A percentile compares a stretch with the other conserved stretches of the same genome.
phyloP scores from a whole-genome alignment of 37 sponge, comb jelly and placozoan species.

The Ephydatia muelleri region DNA sequence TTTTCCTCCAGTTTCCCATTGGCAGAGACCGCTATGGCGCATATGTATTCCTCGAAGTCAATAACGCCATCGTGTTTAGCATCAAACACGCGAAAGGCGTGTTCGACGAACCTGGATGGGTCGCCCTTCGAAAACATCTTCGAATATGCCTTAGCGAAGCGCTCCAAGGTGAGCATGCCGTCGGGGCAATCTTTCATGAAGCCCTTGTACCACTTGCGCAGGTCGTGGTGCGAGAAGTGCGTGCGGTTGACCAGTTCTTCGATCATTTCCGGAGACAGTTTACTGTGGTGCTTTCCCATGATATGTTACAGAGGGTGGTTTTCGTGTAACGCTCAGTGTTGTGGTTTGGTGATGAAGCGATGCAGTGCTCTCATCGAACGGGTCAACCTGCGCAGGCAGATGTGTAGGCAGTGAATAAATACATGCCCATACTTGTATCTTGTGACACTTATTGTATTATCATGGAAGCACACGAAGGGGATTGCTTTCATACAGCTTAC shows the following conservation, averaged over 20 bases:
- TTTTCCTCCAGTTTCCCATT: background rate
- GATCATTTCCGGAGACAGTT: background rate
- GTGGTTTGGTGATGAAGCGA: no score
- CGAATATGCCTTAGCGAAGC: background rate
- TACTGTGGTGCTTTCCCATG: slow-evolving; percentile 7
- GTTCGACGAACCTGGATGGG: slow-evolving; percentile 2
- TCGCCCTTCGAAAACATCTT: slow-evolving; percentile 2
- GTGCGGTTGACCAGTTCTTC: background rate
- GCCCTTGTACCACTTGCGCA: slow-evolving; percentile 5
- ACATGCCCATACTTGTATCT: no score
- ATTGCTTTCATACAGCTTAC: no score
- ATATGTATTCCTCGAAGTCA: slow-evolving; percentile 6
- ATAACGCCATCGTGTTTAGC: background rate
- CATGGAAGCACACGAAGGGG: no score
- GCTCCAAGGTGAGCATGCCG: background rate
- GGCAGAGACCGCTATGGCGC: background rate
- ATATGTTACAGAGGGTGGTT: no score
- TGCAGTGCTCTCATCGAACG: no score
- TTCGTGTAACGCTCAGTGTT: no score
- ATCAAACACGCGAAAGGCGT: slow-evolving; percentile 3
- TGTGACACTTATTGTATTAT: no score
- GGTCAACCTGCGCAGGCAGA: no score
- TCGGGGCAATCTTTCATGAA: slow-evolving; percentile 12
- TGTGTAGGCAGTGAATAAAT: no score
- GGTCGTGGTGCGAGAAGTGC: slow-evolving; percentile 2